Evolutionary conservation across 1,140 invertebrate species (phyloP), one percentile per base, ranked within the genome.

Genomic region (Drosophila novamexicana): DNA sequence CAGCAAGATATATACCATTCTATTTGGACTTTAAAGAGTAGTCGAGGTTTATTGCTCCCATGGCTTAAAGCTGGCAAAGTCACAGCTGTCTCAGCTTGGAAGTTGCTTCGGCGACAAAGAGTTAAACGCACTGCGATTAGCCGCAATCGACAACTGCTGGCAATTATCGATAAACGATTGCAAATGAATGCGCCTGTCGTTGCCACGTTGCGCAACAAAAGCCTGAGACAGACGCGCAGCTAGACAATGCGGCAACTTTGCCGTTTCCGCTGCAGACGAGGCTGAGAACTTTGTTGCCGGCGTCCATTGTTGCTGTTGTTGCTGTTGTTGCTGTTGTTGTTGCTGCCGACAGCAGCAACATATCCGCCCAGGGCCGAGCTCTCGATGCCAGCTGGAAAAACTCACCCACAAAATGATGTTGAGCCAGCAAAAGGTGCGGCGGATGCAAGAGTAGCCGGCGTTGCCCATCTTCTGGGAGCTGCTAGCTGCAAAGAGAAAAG

Each of bases 381-480:
- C 22, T 0, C 59, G 44, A 40, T 49, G 61, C 36, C 44, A 10
- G 42, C 59, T 44, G 5, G 6, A 2, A 1, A n/a, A 70, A 84
- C 81, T 93, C 93, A 96, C 96, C 96, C 96, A 97, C 80, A 96
- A 94, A 58, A 96, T 92, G 45, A 96, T 94, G 92, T 97, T 96
- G 74, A 96, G 93, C 92, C 95, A 95, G 83, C 96, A 96, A 84
- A 96, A 96, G 44, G 96, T 94, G 91, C 95, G 94, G 77, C 96
- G 94, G 75, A 97, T 95, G 92, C 96, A 97, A 77, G 95, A 96
- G 91, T 96, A 96, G 77, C 96, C 95, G 84, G 95, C 96, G 80
- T 95, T 94, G 57, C 95, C 94, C 95, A 96, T 96, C 63, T 68
- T 59, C 42, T 49, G 56, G 18, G 50, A 76, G 66, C 63, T 75